phyloP scores from a whole-genome alignment of 2,888 invertebrate genomes.

The Caenorhabditis sinica region DNA sequence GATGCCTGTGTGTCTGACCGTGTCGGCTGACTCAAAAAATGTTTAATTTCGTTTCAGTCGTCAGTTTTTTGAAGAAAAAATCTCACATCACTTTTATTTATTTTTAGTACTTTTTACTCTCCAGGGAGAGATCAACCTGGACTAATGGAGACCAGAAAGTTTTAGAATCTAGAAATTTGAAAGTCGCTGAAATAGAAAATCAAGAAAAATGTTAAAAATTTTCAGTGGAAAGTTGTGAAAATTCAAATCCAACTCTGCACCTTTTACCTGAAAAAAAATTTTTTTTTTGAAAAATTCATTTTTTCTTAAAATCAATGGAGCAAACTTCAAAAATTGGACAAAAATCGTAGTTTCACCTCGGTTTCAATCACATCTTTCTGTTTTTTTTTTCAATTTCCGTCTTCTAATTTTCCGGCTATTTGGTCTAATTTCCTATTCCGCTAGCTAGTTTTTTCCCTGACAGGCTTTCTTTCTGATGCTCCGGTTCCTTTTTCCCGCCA shows the following conservation, averaged over 20 bases:
- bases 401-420: conserved; percentile 12
- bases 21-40: not conserved
- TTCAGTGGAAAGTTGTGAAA: no score
- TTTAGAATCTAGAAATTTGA: no score
- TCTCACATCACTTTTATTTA: not conserved
- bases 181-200: no score
- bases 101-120: no score
- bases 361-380: not conserved
- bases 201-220: not conserved
- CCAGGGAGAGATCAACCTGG: no score
- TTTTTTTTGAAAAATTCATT: not conserved
- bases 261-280: not conserved
- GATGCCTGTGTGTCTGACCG: no score
- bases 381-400: not conserved
- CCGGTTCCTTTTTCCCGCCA: not conserved
- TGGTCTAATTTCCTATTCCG: no score
- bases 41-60: not conserved
- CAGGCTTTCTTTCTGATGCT: not conserved
- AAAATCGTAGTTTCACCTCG: not conserved
- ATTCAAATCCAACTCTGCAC: no score
- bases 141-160: no score
- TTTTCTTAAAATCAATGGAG: no score
- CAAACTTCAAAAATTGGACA: not conserved
- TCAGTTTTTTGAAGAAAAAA: not conserved
- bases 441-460: not conserved